A percentile compares a stretch with the other conserved stretches of the same genome.
These are phyloP conservation scores for Orius insidiosus DNA, from an alignment of 1,140 invertebrate species.

Conservation along the genomic window DNA sequence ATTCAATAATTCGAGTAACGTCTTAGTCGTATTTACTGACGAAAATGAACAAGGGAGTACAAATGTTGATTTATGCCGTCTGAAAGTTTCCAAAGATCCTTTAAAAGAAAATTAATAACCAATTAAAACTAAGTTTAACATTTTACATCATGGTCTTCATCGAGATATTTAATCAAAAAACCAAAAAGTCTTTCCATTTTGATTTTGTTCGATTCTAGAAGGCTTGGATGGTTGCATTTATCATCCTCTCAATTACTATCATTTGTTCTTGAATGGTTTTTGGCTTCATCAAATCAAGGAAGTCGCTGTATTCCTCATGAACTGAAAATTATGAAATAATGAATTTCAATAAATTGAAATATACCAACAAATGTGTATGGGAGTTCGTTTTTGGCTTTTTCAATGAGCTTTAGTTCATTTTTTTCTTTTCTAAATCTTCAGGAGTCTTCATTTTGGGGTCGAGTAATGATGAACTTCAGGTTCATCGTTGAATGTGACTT, in stretches of 20 bases:
- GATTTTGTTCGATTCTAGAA: conserved; percentile 56
- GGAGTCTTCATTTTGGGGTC: conserved; percentile 18
- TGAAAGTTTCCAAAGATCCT: conserved; percentile 21
- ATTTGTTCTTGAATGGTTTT: conserved; percentile 42
- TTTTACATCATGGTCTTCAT: conserved; percentile 28
- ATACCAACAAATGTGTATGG: conserved; percentile 43
- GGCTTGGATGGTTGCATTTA: conserved; percentile 66
- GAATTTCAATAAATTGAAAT: conserved; percentile 3
- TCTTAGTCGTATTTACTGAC: conserved; percentile 42
- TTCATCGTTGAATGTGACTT: conserved; percentile 3
- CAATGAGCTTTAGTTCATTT: conserved; percentile 32
- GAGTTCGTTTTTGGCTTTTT: conserved; percentile 42
- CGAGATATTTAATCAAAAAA: conserved; percentile 55
- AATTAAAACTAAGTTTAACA: conserved; percentile 3
- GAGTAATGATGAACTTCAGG: not conserved
- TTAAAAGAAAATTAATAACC: conserved; percentile 9
- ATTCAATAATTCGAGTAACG: conserved; percentile 47
- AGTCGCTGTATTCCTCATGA: conserved; percentile 45
- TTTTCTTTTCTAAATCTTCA: conserved; percentile 24
- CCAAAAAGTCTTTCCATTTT: conserved; percentile 52
- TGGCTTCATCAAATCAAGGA: conserved; percentile 41
- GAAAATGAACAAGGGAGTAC: conserved; percentile 55
- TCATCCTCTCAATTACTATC: conserved; percentile 58
- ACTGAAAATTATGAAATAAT: conserved; percentile 26
- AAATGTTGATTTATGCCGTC: conserved; percentile 44